Conservation (phyloP, 2,888 invertebrate genomes). For the Pegoplata infirma region DNA sequence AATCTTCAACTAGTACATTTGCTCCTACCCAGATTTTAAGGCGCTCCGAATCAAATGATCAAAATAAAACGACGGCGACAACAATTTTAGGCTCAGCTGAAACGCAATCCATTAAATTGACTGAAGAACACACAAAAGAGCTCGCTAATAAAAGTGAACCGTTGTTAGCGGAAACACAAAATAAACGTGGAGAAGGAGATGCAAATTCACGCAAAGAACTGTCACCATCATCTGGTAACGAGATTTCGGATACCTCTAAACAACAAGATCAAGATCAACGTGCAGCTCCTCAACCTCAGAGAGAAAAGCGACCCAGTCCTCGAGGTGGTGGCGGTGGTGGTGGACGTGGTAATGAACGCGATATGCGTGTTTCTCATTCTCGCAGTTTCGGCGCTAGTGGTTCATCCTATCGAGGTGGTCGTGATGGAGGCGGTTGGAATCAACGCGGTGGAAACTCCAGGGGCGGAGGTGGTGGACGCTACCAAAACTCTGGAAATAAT, state of each 20-base stretch:
- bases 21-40: constrained; percentile 77
- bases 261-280: constrained; percentile 44
- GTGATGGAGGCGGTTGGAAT: constrained; percentile 75
- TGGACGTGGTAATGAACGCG: constrained; percentile 62
- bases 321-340: constrained; percentile 75
- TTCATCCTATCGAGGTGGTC: constrained; percentile 79
- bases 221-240: constrained; percentile 36
- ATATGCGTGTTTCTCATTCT: constrained; percentile 71
- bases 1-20: constrained; percentile 57
- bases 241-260: constrained; percentile 34
- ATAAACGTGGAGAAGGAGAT: constrained; percentile 44
- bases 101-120: constrained; percentile 11
- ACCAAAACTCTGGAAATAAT: constrained; percentile 50
- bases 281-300: constrained; percentile 57
- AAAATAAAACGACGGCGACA: constrained; percentile 17
- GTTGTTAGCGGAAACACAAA: not conserved
- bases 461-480: constrained; percentile 69
- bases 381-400: constrained; percentile 75
- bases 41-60: constrained; percentile 70
- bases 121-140: constrained; percentile 28
- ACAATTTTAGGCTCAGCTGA: not conserved
- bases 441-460: constrained; percentile 77
- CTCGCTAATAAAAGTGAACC: constrained; percentile 61
- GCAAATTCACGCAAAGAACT: constrained; percentile 52
- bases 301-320: constrained; percentile 71